Conservation (phyloP, 2,113 vertebrate genomes). For the Lanius ludovicianus region DNA sequence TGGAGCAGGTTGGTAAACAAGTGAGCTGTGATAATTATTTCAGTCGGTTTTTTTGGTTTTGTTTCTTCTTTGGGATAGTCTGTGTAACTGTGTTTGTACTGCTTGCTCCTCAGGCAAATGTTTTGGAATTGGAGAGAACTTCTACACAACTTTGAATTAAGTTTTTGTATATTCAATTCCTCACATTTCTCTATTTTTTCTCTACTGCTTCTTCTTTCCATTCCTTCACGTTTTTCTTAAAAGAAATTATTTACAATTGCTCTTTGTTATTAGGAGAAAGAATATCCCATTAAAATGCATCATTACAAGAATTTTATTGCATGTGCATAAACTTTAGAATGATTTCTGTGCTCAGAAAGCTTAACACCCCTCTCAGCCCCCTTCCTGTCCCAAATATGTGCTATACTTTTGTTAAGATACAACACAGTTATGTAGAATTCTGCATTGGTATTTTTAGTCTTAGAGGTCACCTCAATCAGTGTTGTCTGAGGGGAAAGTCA, state of each 20-base stretch:
- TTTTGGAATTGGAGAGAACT: neutral
- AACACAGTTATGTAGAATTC: neutral
- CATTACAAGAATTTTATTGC: neutral
- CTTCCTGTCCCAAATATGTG: neutral
- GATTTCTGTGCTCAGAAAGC: neutral
- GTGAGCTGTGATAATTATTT: neutral
- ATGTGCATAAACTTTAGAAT: neutral
- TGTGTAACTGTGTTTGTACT: conserved; percentile 19
- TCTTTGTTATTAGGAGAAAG: neutral
- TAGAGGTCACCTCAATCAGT: neutral
- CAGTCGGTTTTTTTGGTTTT: neutral
- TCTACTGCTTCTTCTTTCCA: neutral
- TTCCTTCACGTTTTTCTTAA: neutral
- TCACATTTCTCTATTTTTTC: neutral
- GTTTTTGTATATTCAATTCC: neutral
- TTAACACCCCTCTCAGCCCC: neutral
- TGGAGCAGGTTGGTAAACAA: neutral
- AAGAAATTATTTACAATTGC: neutral
- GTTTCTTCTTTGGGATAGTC: neutral
- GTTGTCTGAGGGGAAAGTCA: neutral
- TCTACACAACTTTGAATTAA: neutral
- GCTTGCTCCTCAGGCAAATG: conserved; percentile 12
- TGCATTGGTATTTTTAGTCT: neutral
- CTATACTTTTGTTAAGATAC: neutral
- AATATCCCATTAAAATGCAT: neutral